phyloP scores from a whole-genome alignment of 2,888 invertebrate genomes.

The Aleiodes leptofemur region DNA sequence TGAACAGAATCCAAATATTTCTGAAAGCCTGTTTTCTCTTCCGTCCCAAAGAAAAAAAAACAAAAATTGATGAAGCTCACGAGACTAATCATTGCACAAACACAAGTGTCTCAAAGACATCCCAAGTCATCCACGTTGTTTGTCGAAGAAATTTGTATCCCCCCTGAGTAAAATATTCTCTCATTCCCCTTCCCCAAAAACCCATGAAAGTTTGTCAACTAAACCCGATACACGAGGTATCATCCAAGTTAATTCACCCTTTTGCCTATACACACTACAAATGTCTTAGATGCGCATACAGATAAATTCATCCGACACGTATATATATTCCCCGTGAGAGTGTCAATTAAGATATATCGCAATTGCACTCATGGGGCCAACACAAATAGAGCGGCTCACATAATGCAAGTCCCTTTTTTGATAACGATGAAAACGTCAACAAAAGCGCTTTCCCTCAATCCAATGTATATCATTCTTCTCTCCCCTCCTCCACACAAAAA shows the following conservation, averaged over 20 bases:
- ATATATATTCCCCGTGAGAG: conserved; percentile 20
- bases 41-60: conserved; percentile 2
- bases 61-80: neutral
- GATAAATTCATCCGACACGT: conserved; percentile 21
- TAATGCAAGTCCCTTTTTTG: neutral
- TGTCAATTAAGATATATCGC: conserved; percentile 44
- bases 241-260: conserved; percentile 39
- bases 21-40: too few species aligned
- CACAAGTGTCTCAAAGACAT: neutral
- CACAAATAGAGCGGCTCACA: neutral
- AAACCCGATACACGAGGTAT: conserved; percentile 24
- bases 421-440: conserved; percentile 41
- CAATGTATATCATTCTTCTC: neutral
- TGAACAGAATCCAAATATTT: too few species aligned
- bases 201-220: conserved; percentile 30
- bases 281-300: conserved; percentile 17
- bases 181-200: neutral
- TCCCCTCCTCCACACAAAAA: neutral
- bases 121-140: conserved; percentile 6
- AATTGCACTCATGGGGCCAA: conserved; percentile 32
- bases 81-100: neutral
- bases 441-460: too few species aligned
- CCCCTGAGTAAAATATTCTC: neutral
- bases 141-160: conserved; percentile 39
- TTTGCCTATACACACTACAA: neutral